Conservation (phyloP, 2,797 vertebrate species). For the Coregonus ussuriensis region DNA sequence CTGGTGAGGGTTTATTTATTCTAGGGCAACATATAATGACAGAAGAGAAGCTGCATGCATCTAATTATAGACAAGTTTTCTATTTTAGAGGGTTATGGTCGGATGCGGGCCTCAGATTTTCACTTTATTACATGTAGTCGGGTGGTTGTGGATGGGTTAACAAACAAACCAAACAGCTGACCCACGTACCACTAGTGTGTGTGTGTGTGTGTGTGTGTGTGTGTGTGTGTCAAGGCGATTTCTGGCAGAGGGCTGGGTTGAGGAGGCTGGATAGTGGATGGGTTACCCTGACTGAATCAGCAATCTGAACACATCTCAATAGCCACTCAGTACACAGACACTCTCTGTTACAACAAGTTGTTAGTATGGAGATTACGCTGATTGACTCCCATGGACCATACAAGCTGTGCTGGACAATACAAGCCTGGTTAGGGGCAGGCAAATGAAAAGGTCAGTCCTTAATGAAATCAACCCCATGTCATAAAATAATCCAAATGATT, state of each 20-base stretch:
- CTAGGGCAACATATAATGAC: too few species aligned
- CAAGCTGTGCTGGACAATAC: slow-evolving; percentile 85
- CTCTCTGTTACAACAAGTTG: slow-evolving; percentile 87
- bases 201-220: slow-evolving; percentile 69
- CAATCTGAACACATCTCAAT: slow-evolving; percentile 36
- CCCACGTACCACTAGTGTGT: too few species aligned
- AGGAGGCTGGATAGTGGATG: too few species aligned
- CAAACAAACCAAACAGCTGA: too few species aligned
- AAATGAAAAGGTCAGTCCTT: not conserved
- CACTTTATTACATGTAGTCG: too few species aligned
- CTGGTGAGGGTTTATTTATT: too few species aligned
- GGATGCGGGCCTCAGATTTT: too few species aligned
- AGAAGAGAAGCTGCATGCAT: too few species aligned
- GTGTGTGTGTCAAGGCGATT: slow-evolving; percentile 70
- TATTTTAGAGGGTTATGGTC: too few species aligned
- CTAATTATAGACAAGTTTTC: too few species aligned
- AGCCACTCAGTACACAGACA: slow-evolving; percentile 19
- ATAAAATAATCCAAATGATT: not conserved
- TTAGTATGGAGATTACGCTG: slow-evolving; percentile 98
- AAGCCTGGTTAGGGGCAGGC: not conserved
- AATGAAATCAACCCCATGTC: not conserved
- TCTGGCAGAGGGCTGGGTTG: slow-evolving; percentile 17
- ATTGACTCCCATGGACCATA: slow-evolving; percentile 97
- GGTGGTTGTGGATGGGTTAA: too few species aligned
- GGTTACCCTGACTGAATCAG: too few species aligned